A percentile compares a stretch with the other conserved stretches of the same genome.
phyloP scores from a whole-genome alignment of 2,888 invertebrate genomes.

The Auanema freiburgensis region DNA sequence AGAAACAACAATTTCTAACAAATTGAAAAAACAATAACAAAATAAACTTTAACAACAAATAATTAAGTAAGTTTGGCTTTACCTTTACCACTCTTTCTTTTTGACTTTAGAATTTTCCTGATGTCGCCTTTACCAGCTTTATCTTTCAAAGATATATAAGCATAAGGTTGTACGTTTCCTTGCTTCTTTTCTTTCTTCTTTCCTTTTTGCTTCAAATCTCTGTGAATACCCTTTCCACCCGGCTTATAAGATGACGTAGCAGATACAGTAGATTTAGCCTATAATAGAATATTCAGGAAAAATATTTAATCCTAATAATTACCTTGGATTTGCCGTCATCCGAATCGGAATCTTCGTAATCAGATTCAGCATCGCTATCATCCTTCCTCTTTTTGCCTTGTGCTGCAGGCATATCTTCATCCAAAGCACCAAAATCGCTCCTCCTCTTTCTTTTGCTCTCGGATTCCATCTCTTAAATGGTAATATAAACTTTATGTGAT shows the following conservation, averaged over 20 bases:
- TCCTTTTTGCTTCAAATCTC: slow-evolving; percentile 13
- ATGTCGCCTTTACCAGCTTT: slow-evolving; percentile 41
- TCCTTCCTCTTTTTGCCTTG: slow-evolving; percentile 30
- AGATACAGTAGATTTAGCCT: slow-evolving; percentile 15
- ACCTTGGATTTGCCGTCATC: slow-evolving; percentile 28
- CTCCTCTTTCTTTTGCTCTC: slow-evolving; percentile 30
- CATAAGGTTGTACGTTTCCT: slow-evolving; percentile 43
- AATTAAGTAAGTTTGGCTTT: slow-evolving; percentile 22
- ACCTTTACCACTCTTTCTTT: slow-evolving; percentile 42
- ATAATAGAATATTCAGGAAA: too few relatives aligned
- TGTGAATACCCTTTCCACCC: slow-evolving; percentile 52
- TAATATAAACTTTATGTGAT: background rate
- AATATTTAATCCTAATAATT: slow-evolving; percentile 18
- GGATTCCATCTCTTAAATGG: slow-evolving; percentile 24
- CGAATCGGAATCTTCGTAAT: slow-evolving; percentile 28
- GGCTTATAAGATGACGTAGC: slow-evolving; percentile 20
- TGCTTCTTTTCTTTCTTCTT: slow-evolving; percentile 27
- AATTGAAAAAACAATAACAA: slow-evolving; percentile 9
- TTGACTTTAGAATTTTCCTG: slow-evolving; percentile 37
- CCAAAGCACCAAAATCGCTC: slow-evolving; percentile 32
- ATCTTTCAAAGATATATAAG: slow-evolving; percentile 49
- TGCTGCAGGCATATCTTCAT: slow-evolving; percentile 27
- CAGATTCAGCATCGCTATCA: slow-evolving; percentile 35
- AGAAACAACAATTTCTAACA: slow-evolving; percentile 5
- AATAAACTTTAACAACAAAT: slow-evolving; percentile 3